Evolutionary conservation across 2,113 vertebrate genomes (phyloP).

Genomic region (Oxygymnocypris stewartii): DNA sequence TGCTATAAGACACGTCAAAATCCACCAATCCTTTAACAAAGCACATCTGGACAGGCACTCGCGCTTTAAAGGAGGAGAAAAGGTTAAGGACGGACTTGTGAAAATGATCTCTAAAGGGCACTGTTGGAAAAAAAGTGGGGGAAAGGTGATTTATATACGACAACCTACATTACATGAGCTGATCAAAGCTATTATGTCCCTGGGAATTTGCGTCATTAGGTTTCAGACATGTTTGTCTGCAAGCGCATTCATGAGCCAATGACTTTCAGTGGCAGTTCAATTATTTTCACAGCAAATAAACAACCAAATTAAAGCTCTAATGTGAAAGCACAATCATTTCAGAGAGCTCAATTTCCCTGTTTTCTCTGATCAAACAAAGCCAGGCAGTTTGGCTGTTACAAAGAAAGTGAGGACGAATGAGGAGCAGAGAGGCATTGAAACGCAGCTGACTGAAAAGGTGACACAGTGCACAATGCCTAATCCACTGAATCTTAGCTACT

Average conservation of each 20-base stretch:
- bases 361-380: slow-evolving; percentile 14
- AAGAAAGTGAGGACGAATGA: neutral
- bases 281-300: slow-evolving; percentile 36
- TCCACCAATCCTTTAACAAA: slow-evolving; percentile 42
- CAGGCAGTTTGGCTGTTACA: neutral
- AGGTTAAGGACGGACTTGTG: slow-evolving; percentile 50
- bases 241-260: neutral
- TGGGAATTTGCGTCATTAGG: slow-evolving; percentile 21
- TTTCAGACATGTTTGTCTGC: slow-evolving; percentile 16
- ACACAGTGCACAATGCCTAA: slow-evolving; percentile 16
- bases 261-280: slow-evolving; percentile 3
- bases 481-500: slow-evolving; percentile 8
- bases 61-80: slow-evolving; percentile 30
- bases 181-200: neutral
- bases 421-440: slow-evolving; percentile 1
- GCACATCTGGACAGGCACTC: neutral
- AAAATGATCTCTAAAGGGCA: slow-evolving; percentile 21
- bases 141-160: neutral
- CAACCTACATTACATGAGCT: neutral
- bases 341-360: neutral
- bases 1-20: slow-evolving; percentile 56
- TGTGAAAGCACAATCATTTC: slow-evolving; percentile 26
- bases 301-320: slow-evolving; percentile 11
- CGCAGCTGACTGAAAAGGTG: slow-evolving; percentile 5
- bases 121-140: neutral